Base-by-base conservation (phyloP, 2,113 vertebrate genomes). In the Chrysemys picta region DNA sequence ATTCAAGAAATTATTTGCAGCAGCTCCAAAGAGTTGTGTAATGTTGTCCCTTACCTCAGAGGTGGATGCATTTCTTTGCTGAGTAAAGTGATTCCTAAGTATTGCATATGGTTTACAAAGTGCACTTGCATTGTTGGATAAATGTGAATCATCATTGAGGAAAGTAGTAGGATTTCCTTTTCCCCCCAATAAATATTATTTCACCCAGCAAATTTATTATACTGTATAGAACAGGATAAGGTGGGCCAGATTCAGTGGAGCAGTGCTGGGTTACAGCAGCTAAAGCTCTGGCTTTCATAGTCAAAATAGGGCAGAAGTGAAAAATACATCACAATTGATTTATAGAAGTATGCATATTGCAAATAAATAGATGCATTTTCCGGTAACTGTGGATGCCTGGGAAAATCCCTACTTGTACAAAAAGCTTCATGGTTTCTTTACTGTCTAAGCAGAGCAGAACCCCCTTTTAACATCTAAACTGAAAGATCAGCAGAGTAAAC, bases 11-110 rank as follows among this genome's bases (percentile, higher is more conserved):
- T 92, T 96, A 93, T 95, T 95, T 88, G 85, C 92, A 87, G 47
- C 57, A 88, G 47, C 84, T 92, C 4, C 86, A 57, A 95, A 84
- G 79, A 95, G 72, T 82, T 96, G 80, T 91, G 72, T 88, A 83
- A 91, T 91, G 79, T 92, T 96, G 83, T 53, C 82, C 90, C 90
- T 94, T 94, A 96, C 92, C 94, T 96, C 95, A 96, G 81, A 91
- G 81, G 42, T 93, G 83, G 93, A 91, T 94, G 83, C 62, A 24
- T 94, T 96, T 96, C 89, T 82, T 49, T 85, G 52, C 17, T 65
- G 94, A 62, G 82, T 76, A 83, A 47, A 59, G 76, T 50, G 85
- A 2, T 62, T 90, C 85, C 69, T 89, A 29, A 65, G 54, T 91
- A 96, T 94, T 93, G 53, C 38, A 54, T 95, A 95, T 87, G 85